These are phyloP conservation scores for Acronicta aceris DNA, from an alignment of 2,888 invertebrate genomes.

Conservation along the genomic window DNA sequence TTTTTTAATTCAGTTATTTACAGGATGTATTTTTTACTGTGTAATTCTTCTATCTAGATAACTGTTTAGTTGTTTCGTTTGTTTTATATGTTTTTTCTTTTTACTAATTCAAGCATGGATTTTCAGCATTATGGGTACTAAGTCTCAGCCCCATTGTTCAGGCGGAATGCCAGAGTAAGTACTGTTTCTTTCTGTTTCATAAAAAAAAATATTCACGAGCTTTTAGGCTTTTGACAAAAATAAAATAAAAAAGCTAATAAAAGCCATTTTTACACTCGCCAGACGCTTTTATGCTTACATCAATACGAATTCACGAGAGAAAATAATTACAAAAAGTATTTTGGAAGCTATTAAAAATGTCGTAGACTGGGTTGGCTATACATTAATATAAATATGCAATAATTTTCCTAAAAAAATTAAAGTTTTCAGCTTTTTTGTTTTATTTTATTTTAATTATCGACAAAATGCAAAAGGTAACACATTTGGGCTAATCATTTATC, in stretches of 20 bases:
- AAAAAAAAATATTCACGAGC: constrained; percentile 60
- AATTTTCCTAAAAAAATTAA: constrained; percentile 9
- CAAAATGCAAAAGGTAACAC: constrained; percentile 22
- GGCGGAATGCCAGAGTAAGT: constrained; percentile 89
- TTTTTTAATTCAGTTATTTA: constrained; percentile 79
- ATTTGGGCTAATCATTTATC: constrained; percentile 37
- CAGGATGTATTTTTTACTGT: constrained; percentile 70
- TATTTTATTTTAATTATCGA: constrained; percentile 22
- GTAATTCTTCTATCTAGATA: constrained; percentile 63
- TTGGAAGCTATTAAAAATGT: constrained; percentile 55
- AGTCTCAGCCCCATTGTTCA: constrained; percentile 86
- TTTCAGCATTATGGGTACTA: constrained; percentile 89
- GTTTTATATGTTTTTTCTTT: constrained; percentile 72
- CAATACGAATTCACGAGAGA: constrained; percentile 42
- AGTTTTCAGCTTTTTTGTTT: constrained; percentile 37
- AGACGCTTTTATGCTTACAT: constrained; percentile 58
- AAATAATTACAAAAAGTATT: constrained; percentile 17
- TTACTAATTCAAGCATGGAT: constrained; percentile 88
- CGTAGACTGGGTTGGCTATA: constrained; percentile 72
- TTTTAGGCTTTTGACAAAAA: constrained; percentile 69
- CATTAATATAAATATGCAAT: constrained; percentile 8
- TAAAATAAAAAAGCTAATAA: constrained; percentile 59
- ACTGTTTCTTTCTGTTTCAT: constrained; percentile 59
- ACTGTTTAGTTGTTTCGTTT: constrained; percentile 69
- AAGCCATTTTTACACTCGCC: constrained; percentile 51